Evolutionary conservation across 2,113 vertebrate genomes (phyloP).

Genomic region (Propithecus coquereli): DNA sequence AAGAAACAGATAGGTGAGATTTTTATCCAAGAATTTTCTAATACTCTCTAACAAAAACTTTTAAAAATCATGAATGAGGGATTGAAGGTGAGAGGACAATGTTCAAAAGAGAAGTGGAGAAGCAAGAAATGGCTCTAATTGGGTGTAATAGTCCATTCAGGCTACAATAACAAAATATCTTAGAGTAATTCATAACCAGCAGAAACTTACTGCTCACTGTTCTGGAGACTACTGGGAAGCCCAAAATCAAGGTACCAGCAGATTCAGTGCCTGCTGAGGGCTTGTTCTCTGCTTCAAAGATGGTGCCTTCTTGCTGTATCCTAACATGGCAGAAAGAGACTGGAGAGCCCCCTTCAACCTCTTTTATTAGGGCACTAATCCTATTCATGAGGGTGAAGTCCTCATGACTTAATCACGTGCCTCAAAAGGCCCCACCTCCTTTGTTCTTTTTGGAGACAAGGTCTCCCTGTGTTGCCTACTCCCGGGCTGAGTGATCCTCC

Average conservation of each 20-base stretch:
- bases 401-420: not conserved
- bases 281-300: not conserved
- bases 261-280: not conserved
- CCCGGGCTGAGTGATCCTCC: too few species aligned
- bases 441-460: too few species aligned
- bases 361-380: not conserved
- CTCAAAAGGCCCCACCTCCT: too few species aligned
- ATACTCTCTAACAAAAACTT: not conserved
- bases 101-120: not conserved
- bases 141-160: not conserved
- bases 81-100: not conserved
- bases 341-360: not conserved
- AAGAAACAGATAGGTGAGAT: not conserved
- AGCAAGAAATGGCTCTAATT: not conserved
- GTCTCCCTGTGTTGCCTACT: too few species aligned
- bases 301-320: not conserved
- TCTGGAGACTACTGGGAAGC: not conserved
- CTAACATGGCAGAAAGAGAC: not conserved
- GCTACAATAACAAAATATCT: not conserved
- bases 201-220: not conserved
- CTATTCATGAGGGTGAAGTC: not conserved
- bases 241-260: not conserved
- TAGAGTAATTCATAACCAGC: not conserved
- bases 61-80: not conserved
- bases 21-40: conserved; percentile 10